phyloP scores from a whole-genome alignment of 1,140 invertebrate species.

The Parasteatoda tepidariorum region DNA sequence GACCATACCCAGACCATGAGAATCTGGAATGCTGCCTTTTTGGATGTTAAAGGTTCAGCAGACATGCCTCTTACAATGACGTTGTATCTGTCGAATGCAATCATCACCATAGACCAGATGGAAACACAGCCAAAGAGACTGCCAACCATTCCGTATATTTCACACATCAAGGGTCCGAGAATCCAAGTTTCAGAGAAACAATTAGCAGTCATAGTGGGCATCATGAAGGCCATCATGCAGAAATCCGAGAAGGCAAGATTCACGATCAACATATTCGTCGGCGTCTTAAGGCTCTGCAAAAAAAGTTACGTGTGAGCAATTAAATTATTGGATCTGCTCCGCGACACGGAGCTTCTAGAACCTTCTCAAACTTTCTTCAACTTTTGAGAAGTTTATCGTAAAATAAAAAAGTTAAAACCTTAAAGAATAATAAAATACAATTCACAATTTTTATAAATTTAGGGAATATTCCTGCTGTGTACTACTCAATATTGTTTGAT shows the following conservation, averaged over 20 bases:
- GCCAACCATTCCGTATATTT: slow-evolving; percentile 82
- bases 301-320: too few species aligned
- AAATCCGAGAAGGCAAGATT: slow-evolving; percentile 91
- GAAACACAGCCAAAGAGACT: slow-evolving; percentile 83
- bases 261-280: slow-evolving; percentile 85
- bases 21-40: slow-evolving; percentile 77
- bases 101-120: slow-evolving; percentile 86
- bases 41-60: slow-evolving; percentile 78
- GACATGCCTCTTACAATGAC: slow-evolving; percentile 85
- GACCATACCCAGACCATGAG: slow-evolving; percentile 78
- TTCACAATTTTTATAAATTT: too few species aligned
- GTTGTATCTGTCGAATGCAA: slow-evolving; percentile 85
- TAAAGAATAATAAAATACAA: too few species aligned
- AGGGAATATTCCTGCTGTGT: too few species aligned
- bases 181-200: slow-evolving; percentile 90
- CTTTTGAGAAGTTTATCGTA: too few species aligned
- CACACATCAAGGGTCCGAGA: slow-evolving; percentile 83
- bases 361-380: too few species aligned
- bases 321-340: too few species aligned
- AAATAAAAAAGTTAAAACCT: too few species aligned
- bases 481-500: too few species aligned
- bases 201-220: slow-evolving; percentile 82
- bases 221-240: slow-evolving; percentile 85
- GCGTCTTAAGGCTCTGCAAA: slow-evolving; percentile 76
- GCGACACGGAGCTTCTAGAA: too few species aligned